These are phyloP conservation scores for Leptopilina boulardi DNA, from an alignment of 1,140 invertebrate species.

Conservation along the genomic window DNA sequence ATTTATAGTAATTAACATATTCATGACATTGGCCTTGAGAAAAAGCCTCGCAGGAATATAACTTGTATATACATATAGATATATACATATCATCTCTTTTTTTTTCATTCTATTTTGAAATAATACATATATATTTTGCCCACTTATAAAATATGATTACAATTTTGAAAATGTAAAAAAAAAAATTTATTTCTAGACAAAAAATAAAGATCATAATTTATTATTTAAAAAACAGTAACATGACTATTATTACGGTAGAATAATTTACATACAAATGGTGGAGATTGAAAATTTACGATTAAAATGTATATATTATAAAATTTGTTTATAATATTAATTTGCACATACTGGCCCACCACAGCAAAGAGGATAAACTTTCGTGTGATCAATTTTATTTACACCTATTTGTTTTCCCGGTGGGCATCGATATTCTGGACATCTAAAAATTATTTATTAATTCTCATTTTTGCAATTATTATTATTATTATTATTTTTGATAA, in stretches of 20 bases:
- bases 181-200: too few relatives aligned
- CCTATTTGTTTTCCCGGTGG: conserved; percentile 1
- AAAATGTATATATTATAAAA: not conserved
- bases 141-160: too few relatives aligned
- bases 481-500: not conserved
- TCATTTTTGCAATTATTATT: too few relatives aligned
- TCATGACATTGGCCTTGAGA: not conserved
- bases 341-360: conserved; percentile 12
- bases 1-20: conserved; percentile 4
- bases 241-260: too few relatives aligned
- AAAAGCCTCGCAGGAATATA: not conserved
- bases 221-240: too few relatives aligned
- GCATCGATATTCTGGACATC: not conserved
- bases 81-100: too few relatives aligned
- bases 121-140: too few relatives aligned
- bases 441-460: not conserved
- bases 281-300: not conserved
- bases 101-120: too few relatives aligned
- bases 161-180: too few relatives aligned
- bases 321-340: not conserved
- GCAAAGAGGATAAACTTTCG: not conserved
- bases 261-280: not conserved
- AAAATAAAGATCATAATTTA: too few relatives aligned
- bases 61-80: not conserved
- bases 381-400: not conserved